Conservation (phyloP, 1,140 invertebrate genomes). For the Maconellicoccus hirsutus region DNA sequence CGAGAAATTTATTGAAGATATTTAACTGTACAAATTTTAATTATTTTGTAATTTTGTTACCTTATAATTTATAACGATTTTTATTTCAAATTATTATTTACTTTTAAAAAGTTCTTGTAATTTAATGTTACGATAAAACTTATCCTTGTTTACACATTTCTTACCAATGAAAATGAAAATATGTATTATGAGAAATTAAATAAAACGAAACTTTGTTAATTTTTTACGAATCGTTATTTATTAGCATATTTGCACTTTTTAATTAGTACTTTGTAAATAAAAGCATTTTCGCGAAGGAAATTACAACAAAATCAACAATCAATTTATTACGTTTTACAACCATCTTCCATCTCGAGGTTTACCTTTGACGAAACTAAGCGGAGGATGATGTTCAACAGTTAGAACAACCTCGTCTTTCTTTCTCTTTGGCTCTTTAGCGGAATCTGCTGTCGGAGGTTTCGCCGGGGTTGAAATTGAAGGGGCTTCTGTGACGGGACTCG, state of each 20-base stretch:
- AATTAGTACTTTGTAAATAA: too few species aligned
- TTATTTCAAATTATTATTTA: background rate
- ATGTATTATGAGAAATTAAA: background rate
- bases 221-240: background rate
- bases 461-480: background rate
- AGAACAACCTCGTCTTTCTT: background rate
- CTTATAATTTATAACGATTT: conserved; percentile 4
- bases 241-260: too few species aligned
- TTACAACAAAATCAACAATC: too few species aligned
- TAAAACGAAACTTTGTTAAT: conserved; percentile 5
- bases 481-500: background rate
- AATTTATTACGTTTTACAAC: background rate
- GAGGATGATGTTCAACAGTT: background rate
- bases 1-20: background rate
- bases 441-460: background rate
- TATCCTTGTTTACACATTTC: conserved; percentile 5
- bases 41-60: conserved; percentile 10
- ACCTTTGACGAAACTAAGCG: background rate
- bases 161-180: background rate
- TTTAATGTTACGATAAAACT: conserved; percentile 4
- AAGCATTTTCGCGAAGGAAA: too few species aligned
- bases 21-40: background rate
- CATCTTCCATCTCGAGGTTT: background rate
- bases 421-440: background rate
- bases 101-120: background rate